Evolutionary conservation across 2,797 vertebrate species (phyloP).

Genomic region (Mormyrus proboscirostris): DNA sequence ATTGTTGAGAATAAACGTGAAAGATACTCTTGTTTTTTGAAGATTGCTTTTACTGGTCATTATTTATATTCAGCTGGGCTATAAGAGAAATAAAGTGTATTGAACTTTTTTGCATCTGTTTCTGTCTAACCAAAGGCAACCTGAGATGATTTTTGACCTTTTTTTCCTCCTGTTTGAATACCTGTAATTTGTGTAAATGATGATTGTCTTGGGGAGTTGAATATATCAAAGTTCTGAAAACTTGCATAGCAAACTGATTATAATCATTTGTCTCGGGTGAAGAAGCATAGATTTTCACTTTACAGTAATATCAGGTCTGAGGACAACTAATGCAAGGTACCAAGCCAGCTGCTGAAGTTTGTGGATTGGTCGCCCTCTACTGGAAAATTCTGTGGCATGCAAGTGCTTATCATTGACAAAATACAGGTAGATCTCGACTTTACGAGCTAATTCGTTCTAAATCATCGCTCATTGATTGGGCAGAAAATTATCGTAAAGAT

Average conservation of each 20-base stretch:
- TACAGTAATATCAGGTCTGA: not conserved
- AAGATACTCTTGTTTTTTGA: conserved; percentile 37
- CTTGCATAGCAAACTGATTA: not conserved
- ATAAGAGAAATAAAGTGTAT: conserved; percentile 47
- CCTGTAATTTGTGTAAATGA: not conserved
- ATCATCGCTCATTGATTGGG: not conserved
- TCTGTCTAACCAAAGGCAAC: not conserved
- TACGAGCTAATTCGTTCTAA: not conserved
- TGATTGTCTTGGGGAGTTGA: not conserved
- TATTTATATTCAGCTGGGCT: conserved; percentile 59
- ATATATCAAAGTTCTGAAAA: not conserved
- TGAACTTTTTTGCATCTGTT: not conserved
- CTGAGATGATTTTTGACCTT: not conserved
- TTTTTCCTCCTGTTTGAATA: not conserved
- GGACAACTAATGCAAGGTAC: not conserved
- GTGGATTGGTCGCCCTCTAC: not conserved
- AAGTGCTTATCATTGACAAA: not conserved
- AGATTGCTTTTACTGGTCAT: conserved; percentile 42
- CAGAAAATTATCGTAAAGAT: not conserved
- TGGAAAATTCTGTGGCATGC: not conserved
- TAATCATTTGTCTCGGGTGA: not conserved
- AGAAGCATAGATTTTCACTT: not conserved
- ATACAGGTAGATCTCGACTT: not conserved
- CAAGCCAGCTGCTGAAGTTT: not conserved
- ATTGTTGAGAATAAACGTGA: conserved; percentile 31